Percentiles rank a stretch among this genome's conserved stretches.
Evolutionary conservation across 53 echinoderm and acorn worm genomes (phyloP).

Genomic region (Temnopleurus reevesii): DNA sequence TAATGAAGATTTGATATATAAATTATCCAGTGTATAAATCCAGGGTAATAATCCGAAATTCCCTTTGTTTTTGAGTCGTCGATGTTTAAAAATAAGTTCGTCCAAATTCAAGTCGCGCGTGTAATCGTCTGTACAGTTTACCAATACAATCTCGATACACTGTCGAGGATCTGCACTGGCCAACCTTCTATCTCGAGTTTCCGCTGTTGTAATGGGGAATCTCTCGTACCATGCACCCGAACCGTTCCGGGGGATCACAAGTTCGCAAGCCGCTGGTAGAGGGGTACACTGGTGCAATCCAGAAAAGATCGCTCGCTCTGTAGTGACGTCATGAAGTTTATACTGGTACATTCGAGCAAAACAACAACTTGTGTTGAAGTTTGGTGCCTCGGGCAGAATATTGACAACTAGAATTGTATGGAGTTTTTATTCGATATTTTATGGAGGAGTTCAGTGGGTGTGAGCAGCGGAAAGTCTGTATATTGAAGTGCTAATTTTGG

Average conservation of each 20-base stretch:
- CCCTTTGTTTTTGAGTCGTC: background rate
- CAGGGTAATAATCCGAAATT: background rate
- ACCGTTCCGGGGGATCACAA: background rate
- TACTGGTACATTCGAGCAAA: background rate
- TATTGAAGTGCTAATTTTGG: no score
- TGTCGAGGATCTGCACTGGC: slow-evolving; percentile 80
- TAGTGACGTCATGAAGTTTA: background rate
- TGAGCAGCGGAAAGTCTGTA: no score
- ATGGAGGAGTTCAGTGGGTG: no score
- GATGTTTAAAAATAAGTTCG: background rate
- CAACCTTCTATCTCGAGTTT: background rate
- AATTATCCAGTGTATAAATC: slow-evolving; percentile 31
- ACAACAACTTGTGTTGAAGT: background rate
- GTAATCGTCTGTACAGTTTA: background rate
- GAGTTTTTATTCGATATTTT: no score
- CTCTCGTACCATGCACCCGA: no score
- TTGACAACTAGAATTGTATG: no score
- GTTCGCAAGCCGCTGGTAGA: no score
- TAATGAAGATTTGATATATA: background rate
- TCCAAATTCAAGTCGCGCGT: background rate
- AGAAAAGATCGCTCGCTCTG: no score
- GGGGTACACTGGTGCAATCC: no score
- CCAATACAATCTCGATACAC: slow-evolving; percentile 81
- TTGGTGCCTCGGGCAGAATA: background rate
- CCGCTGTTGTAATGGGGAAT: background rate